Evolutionary conservation across 2,888 invertebrate genomes (phyloP), one percentile per base, ranked within the genome.

Genomic region (Platycheirus albimanus): DNA sequence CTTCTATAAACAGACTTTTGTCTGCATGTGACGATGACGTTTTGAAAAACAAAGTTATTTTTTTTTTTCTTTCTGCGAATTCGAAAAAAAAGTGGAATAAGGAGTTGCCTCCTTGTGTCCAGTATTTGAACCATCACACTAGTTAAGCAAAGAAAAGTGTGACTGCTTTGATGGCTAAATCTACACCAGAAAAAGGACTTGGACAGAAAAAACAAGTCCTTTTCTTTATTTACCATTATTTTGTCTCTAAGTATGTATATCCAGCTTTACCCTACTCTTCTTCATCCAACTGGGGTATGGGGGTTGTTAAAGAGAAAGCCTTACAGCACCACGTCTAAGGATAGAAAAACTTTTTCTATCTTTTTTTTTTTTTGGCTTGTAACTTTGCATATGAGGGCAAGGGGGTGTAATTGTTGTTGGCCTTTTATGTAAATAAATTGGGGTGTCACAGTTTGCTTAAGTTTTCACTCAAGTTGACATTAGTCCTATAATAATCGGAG

Each of bases 191-290:
- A 10, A n/a, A n/a, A 52, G 7, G 10, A n/a, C n/a, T n/a, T n/a
- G n/a, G n/a, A n/a, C n/a, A n/a, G n/a, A n/a, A n/a, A n/a, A n/a
- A n/a, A n/a, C 19, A 49, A 45, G 64, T 56, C 63, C 71, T 66
- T 77, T 77, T 81, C 77, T 81, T 81, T 81, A 81, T 81, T 81
- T 77, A 66, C 61, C 81, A 81, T 81, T 61, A 61, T 61, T 61
- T 81, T 72, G 49, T 71, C 66, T 67, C 51, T 63, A 71, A 81
- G 33, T 61, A n/a, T n/a, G n/a, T n/a, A n/a, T n/a, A 19, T 47
- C 45, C 13, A 43, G 15, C 41, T 2, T 33, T 13, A 41, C n/a
- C 36, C 36, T 5, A 56, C 52, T 17, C 30, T 30, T 8, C 13
- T 8, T 10, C n/a, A n/a, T n/a, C n/a, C n/a, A n/a, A n/a, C n/a